phyloP scores from a whole-genome alignment of 1,140 invertebrate species.

The Melipona quadrifasciata region DNA sequence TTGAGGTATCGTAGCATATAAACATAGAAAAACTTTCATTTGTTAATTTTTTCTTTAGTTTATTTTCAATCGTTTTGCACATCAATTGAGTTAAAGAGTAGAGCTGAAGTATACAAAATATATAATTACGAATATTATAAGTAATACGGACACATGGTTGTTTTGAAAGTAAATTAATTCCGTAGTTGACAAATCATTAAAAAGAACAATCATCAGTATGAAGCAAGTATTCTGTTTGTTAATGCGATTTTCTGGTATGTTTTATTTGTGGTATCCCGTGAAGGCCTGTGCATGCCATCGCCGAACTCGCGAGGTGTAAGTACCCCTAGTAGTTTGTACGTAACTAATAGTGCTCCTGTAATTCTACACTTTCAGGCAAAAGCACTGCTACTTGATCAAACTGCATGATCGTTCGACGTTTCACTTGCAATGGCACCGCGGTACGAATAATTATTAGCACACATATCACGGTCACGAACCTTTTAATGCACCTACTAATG shows the following conservation, averaged over 20 bases:
- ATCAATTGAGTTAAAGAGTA: background rate
- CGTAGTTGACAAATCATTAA: constrained; percentile 5
- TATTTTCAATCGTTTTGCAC: background rate
- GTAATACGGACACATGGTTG: background rate
- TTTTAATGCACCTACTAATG: background rate
- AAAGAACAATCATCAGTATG: background rate
- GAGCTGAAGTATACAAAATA: background rate
- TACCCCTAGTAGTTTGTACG: constrained; percentile 80
- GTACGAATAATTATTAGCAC: constrained; percentile 27
- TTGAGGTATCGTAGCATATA: background rate
- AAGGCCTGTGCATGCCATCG: constrained; percentile 93
- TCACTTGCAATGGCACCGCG: constrained; percentile 32
- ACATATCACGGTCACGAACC: background rate
- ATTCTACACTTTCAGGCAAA: constrained; percentile 33
- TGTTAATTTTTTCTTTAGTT: background rate
- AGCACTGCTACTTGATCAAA: constrained; percentile 51
- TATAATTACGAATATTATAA: background rate
- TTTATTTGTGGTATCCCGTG: constrained; percentile 76
- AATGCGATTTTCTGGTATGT: constrained; percentile 73
- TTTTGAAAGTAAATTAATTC: background rate
- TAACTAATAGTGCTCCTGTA: constrained; percentile 47
- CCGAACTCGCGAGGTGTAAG: constrained; percentile 93
- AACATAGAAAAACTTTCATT: background rate
- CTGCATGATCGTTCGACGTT: constrained; percentile 52
- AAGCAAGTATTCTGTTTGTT: constrained; percentile 51